Conservation (phyloP, 2,113 vertebrate genomes). For the Barnardius zonarius region DNA sequence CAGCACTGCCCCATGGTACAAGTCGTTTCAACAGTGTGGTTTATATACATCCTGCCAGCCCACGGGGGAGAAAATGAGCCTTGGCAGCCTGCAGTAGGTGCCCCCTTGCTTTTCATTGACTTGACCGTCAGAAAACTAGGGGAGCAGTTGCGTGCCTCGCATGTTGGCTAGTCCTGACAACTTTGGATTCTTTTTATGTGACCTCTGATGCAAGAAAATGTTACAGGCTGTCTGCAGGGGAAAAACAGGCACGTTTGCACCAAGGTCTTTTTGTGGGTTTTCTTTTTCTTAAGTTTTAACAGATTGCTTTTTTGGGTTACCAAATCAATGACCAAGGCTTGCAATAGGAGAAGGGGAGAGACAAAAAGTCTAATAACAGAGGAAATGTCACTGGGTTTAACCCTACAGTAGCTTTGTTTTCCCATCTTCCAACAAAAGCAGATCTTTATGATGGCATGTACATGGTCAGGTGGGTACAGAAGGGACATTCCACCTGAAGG, state of each 20-base stretch:
- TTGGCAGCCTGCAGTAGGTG: not conserved
- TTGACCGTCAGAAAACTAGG: not conserved
- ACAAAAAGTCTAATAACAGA: not conserved
- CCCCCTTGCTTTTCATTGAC: not conserved
- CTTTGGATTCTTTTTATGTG: not conserved
- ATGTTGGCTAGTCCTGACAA: not conserved
- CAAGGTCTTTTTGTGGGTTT: not conserved
- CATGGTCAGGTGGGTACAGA: not conserved
- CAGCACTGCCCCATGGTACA: not conserved
- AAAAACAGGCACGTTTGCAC: not conserved
- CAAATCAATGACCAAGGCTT: not conserved
- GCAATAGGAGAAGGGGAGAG: not conserved
- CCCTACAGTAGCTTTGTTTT: not conserved
- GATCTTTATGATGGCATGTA: not conserved
- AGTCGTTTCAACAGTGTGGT: slow-evolving; percentile 7
- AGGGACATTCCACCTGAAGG: not conserved
- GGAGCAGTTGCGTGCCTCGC: not conserved
- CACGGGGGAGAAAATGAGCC: not conserved
- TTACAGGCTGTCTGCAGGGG: not conserved
- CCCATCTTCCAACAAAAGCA: not conserved
- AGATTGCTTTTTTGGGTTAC: not conserved
- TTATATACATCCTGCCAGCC: not conserved
- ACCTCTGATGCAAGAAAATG: not conserved
- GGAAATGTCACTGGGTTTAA: not conserved
- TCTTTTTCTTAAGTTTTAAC: not conserved